A percentile compares a stretch with the other conserved stretches of the same genome.
Conservation (phyloP, 2,888 invertebrate genomes). For the Troides oblongomaculatus region DNA sequence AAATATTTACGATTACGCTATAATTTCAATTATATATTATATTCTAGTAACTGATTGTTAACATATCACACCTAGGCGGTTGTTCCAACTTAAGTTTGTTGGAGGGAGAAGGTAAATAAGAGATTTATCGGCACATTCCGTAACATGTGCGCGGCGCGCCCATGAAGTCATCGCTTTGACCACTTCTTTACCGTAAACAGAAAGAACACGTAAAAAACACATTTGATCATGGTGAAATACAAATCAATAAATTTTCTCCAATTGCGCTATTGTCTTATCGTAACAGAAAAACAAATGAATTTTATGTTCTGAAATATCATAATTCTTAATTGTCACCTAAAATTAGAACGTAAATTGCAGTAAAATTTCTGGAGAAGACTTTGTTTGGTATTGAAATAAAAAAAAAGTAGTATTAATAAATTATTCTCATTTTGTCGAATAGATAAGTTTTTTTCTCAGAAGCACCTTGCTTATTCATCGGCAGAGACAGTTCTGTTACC, state of each 20-base stretch:
- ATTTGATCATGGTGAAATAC: background rate
- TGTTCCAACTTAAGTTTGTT: background rate
- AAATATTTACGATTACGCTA: background rate
- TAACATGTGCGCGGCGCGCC: constrained; percentile 29
- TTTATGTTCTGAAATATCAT: background rate
- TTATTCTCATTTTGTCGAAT: too few species aligned
- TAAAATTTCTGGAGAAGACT: background rate
- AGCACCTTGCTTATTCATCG: too few species aligned
- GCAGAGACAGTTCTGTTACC: too few species aligned
- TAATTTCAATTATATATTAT: constrained; percentile 2
- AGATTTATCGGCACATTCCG: constrained; percentile 4
- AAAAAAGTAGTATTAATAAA: too few species aligned
- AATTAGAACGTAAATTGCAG: background rate
- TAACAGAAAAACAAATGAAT: too few species aligned
- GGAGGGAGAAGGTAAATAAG: constrained; percentile 5
- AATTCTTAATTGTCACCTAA: background rate
- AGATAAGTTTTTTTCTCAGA: too few species aligned
- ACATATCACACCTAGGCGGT: background rate
- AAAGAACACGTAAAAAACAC: background rate
- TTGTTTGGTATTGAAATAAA: too few species aligned
- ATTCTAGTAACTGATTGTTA: background rate
- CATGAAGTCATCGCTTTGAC: constrained; percentile 33
- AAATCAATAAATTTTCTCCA: background rate
- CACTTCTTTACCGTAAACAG: background rate
- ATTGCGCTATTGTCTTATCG: too few species aligned